Base-by-base conservation (phyloP, 2,113 vertebrate species). In the Nipponia nippon region DNA sequence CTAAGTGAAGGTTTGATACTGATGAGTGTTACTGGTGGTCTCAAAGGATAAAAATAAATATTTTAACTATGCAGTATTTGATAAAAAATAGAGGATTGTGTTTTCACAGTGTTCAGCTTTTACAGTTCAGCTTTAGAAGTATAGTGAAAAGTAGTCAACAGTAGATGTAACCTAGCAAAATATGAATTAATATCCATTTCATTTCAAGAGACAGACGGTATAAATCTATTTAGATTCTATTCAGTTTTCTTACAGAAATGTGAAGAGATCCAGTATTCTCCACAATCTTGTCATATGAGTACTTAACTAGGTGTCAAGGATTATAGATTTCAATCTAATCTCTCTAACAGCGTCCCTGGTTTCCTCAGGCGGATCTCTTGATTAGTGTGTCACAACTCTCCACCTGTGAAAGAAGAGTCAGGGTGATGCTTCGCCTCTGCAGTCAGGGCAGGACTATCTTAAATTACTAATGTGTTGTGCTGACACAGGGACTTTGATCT, bases 291-390 rank as follows among this genome's bases (percentile, higher is more conserved):
- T 94, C 75, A 12, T 27, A 13, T 25, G 46, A 87, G 66, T 34
- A 40, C 53, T 95, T 93, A 79, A 58, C 52, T 38, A 8, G 81
- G 91, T 87, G 66, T 93, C 89, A 85, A 36, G 85, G 88, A 67
- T 85, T 91, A 85, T 19, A 84, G 89, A 91, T 95, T 83, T 82
- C 81, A 42, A 69, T 96, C 94, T 94, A 32, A 92, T 94, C 72
- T 90, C 59, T 67, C 8, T 12, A 46, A 70, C 59, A 73, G 89
- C 88, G 32, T 78, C 80, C 83, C 47, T 77, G 23, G 9, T 84
- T 91, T 90, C 95, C 76, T 71, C 55, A 67, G 85, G 88, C 90
- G 73, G 47, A 81, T 93, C 20, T 0, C 55, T 93, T 78, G 90
- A 83, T 94, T 81, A 18, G 66, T 59, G 79, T 61, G 71, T 83